Evolutionary conservation across 2,888 invertebrate genomes (phyloP).

Genomic region (Spilosoma lubricipeda): DNA sequence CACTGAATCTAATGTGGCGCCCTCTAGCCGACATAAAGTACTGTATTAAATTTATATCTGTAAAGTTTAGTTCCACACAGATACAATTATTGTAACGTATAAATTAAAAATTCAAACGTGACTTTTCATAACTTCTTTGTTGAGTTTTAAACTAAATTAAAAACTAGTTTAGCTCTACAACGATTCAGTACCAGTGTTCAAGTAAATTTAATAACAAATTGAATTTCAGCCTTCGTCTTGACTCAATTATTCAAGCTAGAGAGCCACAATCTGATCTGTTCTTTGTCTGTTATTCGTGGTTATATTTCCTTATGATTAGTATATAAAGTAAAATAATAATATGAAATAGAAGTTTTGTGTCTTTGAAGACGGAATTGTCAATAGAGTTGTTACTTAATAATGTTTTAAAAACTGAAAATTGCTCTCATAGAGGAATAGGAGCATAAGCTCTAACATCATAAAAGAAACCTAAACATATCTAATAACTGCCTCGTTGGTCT

Average conservation of each 20-base stretch:
- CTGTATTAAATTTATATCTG: too few relatives aligned
- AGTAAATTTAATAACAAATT: slow-evolving; percentile 16
- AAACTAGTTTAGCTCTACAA: slow-evolving; percentile 1
- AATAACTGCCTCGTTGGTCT: too few relatives aligned
- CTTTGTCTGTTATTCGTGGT: background rate
- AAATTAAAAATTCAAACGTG: background rate
- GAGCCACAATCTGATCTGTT: slow-evolving; percentile 5
- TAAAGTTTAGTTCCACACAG: too few relatives aligned
- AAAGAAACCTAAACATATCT: too few relatives aligned
- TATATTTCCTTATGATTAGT: background rate
- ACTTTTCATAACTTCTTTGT: background rate
- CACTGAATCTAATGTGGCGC: too few relatives aligned
- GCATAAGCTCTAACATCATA: too few relatives aligned
- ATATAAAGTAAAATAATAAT: background rate
- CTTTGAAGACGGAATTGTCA: background rate
- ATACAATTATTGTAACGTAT: background rate
- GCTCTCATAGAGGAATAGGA: too few relatives aligned
- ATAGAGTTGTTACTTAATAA: too few relatives aligned
- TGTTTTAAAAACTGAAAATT: too few relatives aligned
- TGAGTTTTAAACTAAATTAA: background rate
- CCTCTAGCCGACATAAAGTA: too few relatives aligned
- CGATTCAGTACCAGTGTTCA: background rate
- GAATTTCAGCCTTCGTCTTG: slow-evolving; percentile 4
- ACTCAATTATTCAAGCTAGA: slow-evolving; percentile 13
- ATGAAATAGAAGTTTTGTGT: background rate